Evolutionary conservation across 2,888 invertebrate genomes (phyloP).

Genomic region (Slavum lentiscoides): DNA sequence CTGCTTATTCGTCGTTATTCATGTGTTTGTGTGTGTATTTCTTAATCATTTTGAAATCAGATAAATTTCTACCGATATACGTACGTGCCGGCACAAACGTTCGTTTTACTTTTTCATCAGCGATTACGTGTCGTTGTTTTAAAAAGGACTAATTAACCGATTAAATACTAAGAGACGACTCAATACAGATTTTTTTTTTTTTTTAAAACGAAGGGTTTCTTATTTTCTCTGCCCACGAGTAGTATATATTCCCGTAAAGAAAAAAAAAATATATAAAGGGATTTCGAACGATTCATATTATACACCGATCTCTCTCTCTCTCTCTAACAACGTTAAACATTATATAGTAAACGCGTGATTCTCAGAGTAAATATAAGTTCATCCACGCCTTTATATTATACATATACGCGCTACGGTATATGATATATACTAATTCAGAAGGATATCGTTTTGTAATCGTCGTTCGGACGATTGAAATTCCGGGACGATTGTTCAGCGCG

Average conservation of each 20-base stretch:
- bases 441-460: conserved; percentile 35
- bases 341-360: neutral
- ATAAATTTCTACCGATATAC: neutral
- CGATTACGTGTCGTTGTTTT: neutral
- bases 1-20: neutral
- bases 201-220: too few relatives aligned
- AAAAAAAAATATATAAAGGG: too few relatives aligned
- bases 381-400: neutral
- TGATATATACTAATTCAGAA: conserved; percentile 5
- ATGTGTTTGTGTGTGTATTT: neutral
- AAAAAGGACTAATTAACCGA: neutral
- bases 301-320: neutral
- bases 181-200: neutral
- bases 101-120: neutral
- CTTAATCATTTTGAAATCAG: conserved; percentile 30
- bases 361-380: neutral
- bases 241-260: too few relatives aligned
- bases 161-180: neutral
- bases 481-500: conserved; percentile 35
- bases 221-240: too few relatives aligned
- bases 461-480: conserved; percentile 43
- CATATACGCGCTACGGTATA: neutral
- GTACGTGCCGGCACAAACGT: neutral
- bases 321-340: neutral
- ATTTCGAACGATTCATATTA: too few relatives aligned